phyloP scores from a whole-genome alignment of 2,113 vertebrate genomes.

The Macquaria ambigua region DNA sequence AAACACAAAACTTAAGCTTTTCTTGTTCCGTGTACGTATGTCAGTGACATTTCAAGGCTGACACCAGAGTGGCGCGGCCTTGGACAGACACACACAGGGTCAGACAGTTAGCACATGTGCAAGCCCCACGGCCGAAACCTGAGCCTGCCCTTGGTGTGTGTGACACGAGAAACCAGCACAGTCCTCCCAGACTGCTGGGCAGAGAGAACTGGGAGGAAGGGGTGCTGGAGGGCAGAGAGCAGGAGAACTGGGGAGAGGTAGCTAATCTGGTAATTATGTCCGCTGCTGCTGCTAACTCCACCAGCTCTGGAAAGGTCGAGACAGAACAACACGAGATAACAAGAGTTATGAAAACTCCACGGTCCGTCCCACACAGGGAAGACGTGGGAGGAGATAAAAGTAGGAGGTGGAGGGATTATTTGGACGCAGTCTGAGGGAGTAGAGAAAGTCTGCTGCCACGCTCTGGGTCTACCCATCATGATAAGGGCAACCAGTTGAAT shows the following conservation, averaged over 20 bases:
- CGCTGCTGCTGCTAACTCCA: slow-evolving; percentile 48
- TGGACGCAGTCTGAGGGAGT: slow-evolving; percentile 16
- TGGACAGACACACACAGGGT: slow-evolving; percentile 17
- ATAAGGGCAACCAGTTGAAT: slow-evolving; percentile 23
- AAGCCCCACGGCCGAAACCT: slow-evolving; percentile 60
- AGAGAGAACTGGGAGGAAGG: slow-evolving; percentile 25
- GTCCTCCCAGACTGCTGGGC: slow-evolving; percentile 27
- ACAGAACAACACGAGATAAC: slow-evolving; percentile 63
- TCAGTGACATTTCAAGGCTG: slow-evolving; percentile 60
- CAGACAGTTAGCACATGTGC: slow-evolving; percentile 58
- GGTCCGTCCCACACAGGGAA: slow-evolving; percentile 20
- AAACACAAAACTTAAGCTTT: slow-evolving; percentile 10
- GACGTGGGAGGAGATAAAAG: slow-evolving; percentile 37
- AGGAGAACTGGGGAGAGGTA: slow-evolving; percentile 16
- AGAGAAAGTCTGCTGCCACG: background rate
- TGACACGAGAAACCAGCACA: slow-evolving; percentile 57
- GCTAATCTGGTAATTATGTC: slow-evolving; percentile 72
- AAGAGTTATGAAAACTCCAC: slow-evolving; percentile 60
- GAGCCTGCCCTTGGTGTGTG: slow-evolving; percentile 52
- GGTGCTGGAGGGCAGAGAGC: slow-evolving; percentile 36
- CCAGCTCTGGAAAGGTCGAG: slow-evolving; percentile 47
- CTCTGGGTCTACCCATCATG: slow-evolving; percentile 17
- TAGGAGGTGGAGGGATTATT: slow-evolving; percentile 27
- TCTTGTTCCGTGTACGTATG: slow-evolving; percentile 11
- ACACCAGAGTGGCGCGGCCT: slow-evolving; percentile 36